These are phyloP conservation scores for Nothobranchius furzeri DNA, from an alignment of 2,113 vertebrate genomes.

Conservation along the genomic window DNA sequence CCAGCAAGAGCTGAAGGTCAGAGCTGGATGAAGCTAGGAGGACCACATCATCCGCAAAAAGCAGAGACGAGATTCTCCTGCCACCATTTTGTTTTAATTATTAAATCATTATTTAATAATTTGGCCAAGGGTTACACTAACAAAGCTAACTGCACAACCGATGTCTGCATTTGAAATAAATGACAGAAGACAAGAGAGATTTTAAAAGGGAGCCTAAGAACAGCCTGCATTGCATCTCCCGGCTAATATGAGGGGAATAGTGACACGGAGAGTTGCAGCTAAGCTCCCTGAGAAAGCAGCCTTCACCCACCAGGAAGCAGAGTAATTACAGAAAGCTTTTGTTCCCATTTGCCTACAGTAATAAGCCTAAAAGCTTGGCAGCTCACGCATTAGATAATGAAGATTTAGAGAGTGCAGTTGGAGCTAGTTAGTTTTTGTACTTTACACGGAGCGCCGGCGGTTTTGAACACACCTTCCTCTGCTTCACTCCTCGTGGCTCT, in stretches of 20 bases:
- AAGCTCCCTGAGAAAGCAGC: slow-evolving; percentile 68
- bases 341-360: slow-evolving; percentile 65
- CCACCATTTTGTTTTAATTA: no score
- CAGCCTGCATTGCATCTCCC: slow-evolving; percentile 46
- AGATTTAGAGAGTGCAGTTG: slow-evolving; percentile 40
- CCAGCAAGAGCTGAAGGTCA: no score
- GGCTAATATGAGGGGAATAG: slow-evolving; percentile 42
- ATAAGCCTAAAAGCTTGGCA: slow-evolving; percentile 63
- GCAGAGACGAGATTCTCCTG: no score
- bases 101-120: no score
- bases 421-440: slow-evolving; percentile 33
- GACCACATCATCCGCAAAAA: no score
- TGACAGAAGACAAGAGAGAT: background rate
- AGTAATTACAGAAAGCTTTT: slow-evolving; percentile 72
- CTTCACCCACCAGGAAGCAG: slow-evolving; percentile 53
- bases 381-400: slow-evolving; percentile 58
- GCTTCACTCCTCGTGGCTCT: background rate
- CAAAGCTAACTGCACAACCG: background rate
- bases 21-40: no score
- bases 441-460: slow-evolving; percentile 3
- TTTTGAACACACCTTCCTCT: slow-evolving; percentile 7
- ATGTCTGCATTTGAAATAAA: background rate
- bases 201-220: background rate
- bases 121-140: no score
- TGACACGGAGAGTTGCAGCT: slow-evolving; percentile 47